These are phyloP conservation scores for Hymenopus coronatus DNA, from an alignment of 2,888 invertebrate species.

Conservation along the genomic window DNA sequence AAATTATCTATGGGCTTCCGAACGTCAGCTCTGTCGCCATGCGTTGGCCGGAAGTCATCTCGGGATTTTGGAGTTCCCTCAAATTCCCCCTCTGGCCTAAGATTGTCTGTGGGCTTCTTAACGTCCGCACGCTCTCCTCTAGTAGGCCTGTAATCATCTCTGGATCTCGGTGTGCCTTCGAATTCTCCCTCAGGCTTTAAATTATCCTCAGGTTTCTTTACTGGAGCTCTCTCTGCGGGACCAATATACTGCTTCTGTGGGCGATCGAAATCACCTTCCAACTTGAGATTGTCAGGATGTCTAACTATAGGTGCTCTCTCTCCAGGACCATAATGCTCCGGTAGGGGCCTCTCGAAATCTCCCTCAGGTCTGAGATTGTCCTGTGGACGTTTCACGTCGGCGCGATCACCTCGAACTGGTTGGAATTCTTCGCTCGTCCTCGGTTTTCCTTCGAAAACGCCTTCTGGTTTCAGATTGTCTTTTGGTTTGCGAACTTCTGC, in stretches of 20 bases:
- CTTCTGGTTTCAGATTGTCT: no score
- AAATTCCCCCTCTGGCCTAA: conserved; percentile 58
- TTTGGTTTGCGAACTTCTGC: conserved; percentile 43
- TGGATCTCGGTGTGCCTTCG: no score
- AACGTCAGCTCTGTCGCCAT: conserved; percentile 53
- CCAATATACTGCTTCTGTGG: conserved; percentile 48
- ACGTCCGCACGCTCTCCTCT: no score
- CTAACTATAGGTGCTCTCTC: conserved; percentile 60
- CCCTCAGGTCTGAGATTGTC: conserved; percentile 54
- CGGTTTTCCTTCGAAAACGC: conserved; percentile 46
- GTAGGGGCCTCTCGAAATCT: conserved; percentile 34
- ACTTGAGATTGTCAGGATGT: conserved; percentile 59
- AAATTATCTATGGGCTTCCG: conserved; percentile 37
- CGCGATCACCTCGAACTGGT: conserved; percentile 49
- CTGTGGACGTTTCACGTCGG: conserved; percentile 55
- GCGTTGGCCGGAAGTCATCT: conserved; percentile 46
- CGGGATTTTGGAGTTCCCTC: conserved; percentile 12
- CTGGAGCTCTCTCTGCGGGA: conserved; percentile 54
- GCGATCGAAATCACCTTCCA: conserved; percentile 45
- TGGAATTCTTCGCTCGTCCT: conserved; percentile 46
- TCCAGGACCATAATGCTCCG: conserved; percentile 49
- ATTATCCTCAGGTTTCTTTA: no score
- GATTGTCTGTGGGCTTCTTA: conserved; percentile 56
- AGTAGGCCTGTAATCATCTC: no score
- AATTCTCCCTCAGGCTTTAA: no score